These are phyloP conservation scores for Cheilosia impressa DNA, from an alignment of 2,888 invertebrate species.

Conservation along the genomic window DNA sequence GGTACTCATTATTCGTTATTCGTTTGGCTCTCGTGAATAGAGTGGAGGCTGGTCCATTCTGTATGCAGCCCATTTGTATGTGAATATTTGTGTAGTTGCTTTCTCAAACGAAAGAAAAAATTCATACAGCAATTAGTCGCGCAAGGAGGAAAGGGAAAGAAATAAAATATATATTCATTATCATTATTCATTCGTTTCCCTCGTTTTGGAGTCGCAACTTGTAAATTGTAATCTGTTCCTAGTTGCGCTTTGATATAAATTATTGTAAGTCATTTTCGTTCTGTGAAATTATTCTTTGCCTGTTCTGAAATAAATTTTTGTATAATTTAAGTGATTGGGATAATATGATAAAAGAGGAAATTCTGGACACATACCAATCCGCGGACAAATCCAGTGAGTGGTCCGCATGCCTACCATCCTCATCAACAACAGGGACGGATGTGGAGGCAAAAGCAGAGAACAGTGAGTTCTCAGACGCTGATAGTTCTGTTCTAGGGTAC, in stretches of 20 bases:
- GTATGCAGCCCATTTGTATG: too few relatives aligned
- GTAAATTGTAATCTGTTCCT: too few relatives aligned
- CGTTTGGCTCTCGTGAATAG: not conserved
- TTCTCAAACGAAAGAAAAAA: too few relatives aligned
- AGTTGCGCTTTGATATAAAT: not conserved
- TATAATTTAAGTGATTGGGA: not conserved
- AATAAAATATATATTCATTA: not conserved
- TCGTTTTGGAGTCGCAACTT: not conserved
- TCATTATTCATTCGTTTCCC: not conserved
- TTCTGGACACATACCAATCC: slow-evolving; percentile 16
- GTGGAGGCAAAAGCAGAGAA: not conserved
- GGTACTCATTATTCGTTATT: slow-evolving; percentile 4
- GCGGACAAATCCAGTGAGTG: slow-evolving; percentile 23
- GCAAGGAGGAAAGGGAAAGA: not conserved
- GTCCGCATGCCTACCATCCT: not conserved
- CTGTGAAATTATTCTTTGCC: not conserved
- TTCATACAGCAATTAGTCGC: too few relatives aligned
- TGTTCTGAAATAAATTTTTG: not conserved
- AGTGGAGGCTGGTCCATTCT: too few relatives aligned
- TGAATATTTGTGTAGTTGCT: not conserved
- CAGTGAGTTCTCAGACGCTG: not conserved
- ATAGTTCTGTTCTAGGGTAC: not conserved
- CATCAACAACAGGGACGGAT: not conserved
- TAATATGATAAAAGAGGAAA: slow-evolving; percentile 1
- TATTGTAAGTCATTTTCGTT: not conserved